These are phyloP conservation scores for Sylvicola cinctus DNA, from an alignment of 2,888 invertebrate genomes.

Conservation along the genomic window DNA sequence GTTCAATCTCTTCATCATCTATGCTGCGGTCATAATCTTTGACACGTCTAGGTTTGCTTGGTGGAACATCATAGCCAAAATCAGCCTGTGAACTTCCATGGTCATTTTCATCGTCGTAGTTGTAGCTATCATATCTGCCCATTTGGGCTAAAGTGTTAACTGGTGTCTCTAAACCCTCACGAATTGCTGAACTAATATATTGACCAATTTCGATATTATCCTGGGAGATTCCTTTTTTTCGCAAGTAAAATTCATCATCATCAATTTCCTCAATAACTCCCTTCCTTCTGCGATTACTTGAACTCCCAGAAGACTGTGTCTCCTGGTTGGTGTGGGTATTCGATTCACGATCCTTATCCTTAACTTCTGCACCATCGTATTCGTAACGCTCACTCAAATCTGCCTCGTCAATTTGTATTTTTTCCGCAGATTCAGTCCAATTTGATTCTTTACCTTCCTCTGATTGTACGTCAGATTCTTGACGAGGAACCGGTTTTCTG, in stretches of 20 bases:
- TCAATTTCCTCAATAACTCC: conserved; percentile 69
- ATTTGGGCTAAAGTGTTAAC: conserved; percentile 44
- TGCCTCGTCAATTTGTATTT: not conserved
- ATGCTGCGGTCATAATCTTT: no score
- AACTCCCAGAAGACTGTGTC: conserved; percentile 37
- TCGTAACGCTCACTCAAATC: conserved; percentile 2
- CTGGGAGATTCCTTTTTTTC: conserved; percentile 62
- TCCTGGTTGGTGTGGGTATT: conserved; percentile 26
- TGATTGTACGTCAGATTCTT: conserved; percentile 24
- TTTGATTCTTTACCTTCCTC: conserved; percentile 24
- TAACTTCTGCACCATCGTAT: conserved; percentile 3
- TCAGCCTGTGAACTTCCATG: conserved; percentile 12
- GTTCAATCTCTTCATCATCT: conserved; percentile 5
- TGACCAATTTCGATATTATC: conserved; percentile 62
- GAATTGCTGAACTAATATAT: conserved; percentile 57
- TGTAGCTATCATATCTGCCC: conserved; percentile 19
- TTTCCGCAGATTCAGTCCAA: conserved; percentile 22
- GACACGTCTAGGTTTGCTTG: conserved; percentile 18
- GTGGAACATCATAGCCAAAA: conserved; percentile 21
- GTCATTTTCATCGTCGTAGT: conserved; percentile 8
- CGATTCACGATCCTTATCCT: conserved; percentile 16
- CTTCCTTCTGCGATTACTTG: conserved; percentile 30
- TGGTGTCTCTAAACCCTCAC: conserved; percentile 52
- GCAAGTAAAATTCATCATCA: conserved; percentile 69
- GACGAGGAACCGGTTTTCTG: conserved; percentile 21